Evolutionary conservation across 2,888 invertebrate species (phyloP).

Genomic region (Drosophila lacicola): DNA sequence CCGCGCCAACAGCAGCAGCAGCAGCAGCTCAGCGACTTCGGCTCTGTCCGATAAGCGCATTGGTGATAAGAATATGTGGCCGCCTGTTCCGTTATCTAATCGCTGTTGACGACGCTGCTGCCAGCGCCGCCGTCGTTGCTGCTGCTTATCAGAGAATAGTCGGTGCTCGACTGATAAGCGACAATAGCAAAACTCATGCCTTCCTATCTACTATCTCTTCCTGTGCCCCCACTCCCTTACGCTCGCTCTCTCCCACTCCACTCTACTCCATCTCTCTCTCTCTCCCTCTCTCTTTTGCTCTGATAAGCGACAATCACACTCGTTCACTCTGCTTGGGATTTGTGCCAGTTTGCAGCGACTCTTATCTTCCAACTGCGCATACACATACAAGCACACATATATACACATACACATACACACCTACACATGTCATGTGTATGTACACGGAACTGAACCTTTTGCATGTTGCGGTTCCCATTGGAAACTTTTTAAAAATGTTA

Average conservation of each 20-base stretch:
- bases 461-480: background rate
- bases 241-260: background rate
- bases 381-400: conserved; percentile 3
- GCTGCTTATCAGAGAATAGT: conserved; percentile 49
- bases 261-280: background rate
- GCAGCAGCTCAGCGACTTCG: conserved; percentile 6
- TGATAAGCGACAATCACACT: conserved; percentile 58
- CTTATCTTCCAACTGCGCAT: conserved; percentile 33
- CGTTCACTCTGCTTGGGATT: conserved; percentile 56
- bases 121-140: conserved; percentile 16
- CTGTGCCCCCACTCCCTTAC: conserved; percentile 27
- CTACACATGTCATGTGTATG: background rate
- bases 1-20: background rate
- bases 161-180: conserved; percentile 46
- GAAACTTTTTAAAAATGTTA: background rate
- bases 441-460: conserved; percentile 24
- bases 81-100: conserved; percentile 52
- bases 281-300: background rate
- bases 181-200: conserved; percentile 40
- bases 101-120: conserved; percentile 33
- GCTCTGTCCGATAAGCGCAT: conserved; percentile 24
- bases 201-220: conserved; percentile 50
- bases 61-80: conserved; percentile 25
- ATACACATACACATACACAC: background rate
- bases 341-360: conserved; percentile 48